Conservation (phyloP, 2,797 vertebrate genomes). For the Octomys mimax region DNA sequence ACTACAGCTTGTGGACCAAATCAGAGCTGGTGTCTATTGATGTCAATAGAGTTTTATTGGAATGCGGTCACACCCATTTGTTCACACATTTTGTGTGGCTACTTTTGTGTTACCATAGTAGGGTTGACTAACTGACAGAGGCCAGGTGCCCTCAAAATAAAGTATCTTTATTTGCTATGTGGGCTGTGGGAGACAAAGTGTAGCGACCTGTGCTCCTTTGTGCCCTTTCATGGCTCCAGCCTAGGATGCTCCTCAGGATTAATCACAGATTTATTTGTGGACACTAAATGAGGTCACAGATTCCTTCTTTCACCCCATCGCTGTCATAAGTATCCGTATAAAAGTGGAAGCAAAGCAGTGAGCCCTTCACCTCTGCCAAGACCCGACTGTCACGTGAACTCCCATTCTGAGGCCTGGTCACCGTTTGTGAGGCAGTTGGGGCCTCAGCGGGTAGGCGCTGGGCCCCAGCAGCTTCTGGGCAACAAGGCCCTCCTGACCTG, state of each 20-base stretch:
- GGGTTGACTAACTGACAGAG: not conserved
- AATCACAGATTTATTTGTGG: too few relatives aligned
- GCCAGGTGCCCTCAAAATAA: not conserved
- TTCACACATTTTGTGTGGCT: not conserved
- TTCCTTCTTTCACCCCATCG: not conserved
- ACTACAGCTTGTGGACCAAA: not conserved
- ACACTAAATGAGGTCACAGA: not conserved
- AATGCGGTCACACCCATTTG: not conserved
- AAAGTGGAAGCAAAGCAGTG: not conserved
- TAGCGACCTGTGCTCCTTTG: not conserved
- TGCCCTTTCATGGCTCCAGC: not conserved
- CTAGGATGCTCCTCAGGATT: not conserved
- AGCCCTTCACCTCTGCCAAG: not conserved
- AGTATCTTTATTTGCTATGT: not conserved
- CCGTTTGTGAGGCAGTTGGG: not conserved
- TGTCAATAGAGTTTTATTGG: not conserved
- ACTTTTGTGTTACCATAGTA: not conserved
- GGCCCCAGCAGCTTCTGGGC: not conserved
- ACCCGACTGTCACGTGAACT: not conserved
- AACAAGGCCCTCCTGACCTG: accelerated
- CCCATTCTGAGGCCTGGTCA: not conserved
- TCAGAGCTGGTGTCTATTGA: not conserved
- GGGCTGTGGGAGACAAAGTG: not conserved
- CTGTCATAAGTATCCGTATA: not conserved
- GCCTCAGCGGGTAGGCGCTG: not conserved